Percentiles rank a stretch among this genome's conserved stretches.
Evolutionary conservation across 2,888 invertebrate species (phyloP).

Genomic region (Zaprionus bogoriensis): DNA sequence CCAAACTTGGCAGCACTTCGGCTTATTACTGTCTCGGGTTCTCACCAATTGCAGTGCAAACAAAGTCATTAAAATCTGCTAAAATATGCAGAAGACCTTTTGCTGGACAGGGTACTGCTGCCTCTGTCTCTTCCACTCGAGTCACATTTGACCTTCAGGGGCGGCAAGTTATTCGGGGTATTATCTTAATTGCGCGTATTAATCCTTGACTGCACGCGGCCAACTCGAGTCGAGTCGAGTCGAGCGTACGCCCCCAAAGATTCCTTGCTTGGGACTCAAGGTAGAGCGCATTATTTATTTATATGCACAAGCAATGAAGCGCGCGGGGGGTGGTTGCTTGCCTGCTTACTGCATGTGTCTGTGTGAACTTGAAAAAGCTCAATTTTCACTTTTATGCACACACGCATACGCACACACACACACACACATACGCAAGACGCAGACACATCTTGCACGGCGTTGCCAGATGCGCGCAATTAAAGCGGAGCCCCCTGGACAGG

Average conservation of each 20-base stretch:
- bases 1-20: too few species aligned
- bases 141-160: not conserved
- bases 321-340: not conserved
- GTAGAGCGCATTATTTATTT: slow-evolving; percentile 2
- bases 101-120: not conserved
- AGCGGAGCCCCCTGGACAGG: slow-evolving; percentile 11
- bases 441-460: slow-evolving; percentile 23
- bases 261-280: not conserved
- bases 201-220: not conserved
- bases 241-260: not conserved
- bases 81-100: not conserved
- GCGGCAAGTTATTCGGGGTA: not conserved
- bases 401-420: slow-evolving; percentile 25
- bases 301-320: not conserved
- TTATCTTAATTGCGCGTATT: slow-evolving; percentile 7
- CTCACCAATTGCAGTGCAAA: not conserved
- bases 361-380: slow-evolving; percentile 68
- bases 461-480: slow-evolving; percentile 37
- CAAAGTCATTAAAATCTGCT: slow-evolving; percentile 1
- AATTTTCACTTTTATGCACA: slow-evolving; percentile 65
- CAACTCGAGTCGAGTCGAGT: not conserved
- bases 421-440: not conserved
- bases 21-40: not conserved
- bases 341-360: slow-evolving; percentile 13
- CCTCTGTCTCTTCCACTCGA: not conserved